phyloP scores from a whole-genome alignment of 2,888 invertebrate species.

The Miltochrista miniata region DNA sequence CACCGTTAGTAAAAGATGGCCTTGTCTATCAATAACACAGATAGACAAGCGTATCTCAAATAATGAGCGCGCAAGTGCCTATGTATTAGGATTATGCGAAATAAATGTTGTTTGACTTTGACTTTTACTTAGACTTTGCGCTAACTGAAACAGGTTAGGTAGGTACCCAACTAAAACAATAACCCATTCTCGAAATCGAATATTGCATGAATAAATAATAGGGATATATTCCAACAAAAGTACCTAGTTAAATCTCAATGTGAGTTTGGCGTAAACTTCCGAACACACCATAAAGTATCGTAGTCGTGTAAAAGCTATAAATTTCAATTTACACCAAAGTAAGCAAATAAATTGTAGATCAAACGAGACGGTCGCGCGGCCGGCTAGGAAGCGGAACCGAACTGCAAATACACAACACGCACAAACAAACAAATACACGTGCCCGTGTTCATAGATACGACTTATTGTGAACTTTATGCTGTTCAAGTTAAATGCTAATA shows the following conservation, averaged over 20 bases:
- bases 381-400: conserved; percentile 28
- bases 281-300: background rate
- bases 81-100: too few species aligned
- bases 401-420: conserved; percentile 27
- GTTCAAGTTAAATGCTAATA: background rate
- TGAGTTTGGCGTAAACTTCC: background rate
- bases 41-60: background rate
- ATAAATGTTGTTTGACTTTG: too few species aligned
- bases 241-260: too few species aligned
- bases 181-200: too few species aligned
- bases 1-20: background rate
- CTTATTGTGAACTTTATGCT: background rate
- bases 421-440: conserved; percentile 21
- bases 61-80: too few species aligned
- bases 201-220: too few species aligned
- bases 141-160: too few species aligned
- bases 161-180: too few species aligned
- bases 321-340: conserved; percentile 9
- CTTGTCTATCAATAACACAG: background rate
- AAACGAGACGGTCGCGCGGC: conserved; percentile 20
- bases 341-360: conserved; percentile 14
- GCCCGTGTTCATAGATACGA: background rate
- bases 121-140: too few species aligned
- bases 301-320: conserved; percentile 3
- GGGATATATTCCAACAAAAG: too few species aligned